Conservation (phyloP, 2,888 invertebrate genomes). For the Miltochrista miniata region DNA sequence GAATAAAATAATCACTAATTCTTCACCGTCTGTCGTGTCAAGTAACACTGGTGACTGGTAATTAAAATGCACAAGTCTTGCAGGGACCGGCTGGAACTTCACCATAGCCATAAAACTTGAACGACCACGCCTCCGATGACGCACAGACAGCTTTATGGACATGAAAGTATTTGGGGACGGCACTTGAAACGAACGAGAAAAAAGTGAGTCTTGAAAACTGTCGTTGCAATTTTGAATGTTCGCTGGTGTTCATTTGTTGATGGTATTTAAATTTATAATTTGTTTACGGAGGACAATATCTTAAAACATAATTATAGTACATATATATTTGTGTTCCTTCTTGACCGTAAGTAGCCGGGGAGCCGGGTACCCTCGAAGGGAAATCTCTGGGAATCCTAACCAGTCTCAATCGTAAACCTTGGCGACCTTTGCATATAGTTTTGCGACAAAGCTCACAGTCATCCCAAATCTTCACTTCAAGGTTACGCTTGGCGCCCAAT, state of each 20-base stretch:
- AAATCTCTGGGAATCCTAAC: too few relatives aligned
- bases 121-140: conserved; percentile 70
- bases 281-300: too few relatives aligned
- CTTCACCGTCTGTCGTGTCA: conserved; percentile 1
- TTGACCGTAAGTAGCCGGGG: too few relatives aligned
- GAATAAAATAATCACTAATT: neutral
- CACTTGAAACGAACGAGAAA: conserved; percentile 15
- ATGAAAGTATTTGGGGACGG: conserved; percentile 41
- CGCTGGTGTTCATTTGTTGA: neutral
- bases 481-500: too few relatives aligned
- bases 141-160: conserved; percentile 68
- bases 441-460: too few relatives aligned
- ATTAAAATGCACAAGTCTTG: conserved; percentile 37
- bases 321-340: too few relatives aligned
- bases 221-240: neutral
- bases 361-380: too few relatives aligned
- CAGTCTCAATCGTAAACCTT: too few relatives aligned
- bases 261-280: too few relatives aligned
- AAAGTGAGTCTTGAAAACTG: neutral
- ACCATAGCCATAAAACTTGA: conserved; percentile 66
- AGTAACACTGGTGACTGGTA: conserved; percentile 11
- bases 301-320: too few relatives aligned
- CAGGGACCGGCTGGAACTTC: conserved; percentile 31
- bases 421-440: too few relatives aligned
- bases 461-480: too few relatives aligned